Evolutionary conservation across 2,797 vertebrate genomes (phyloP), one percentile per base, ranked within the genome.

Genomic region (Salmo trutta): DNA sequence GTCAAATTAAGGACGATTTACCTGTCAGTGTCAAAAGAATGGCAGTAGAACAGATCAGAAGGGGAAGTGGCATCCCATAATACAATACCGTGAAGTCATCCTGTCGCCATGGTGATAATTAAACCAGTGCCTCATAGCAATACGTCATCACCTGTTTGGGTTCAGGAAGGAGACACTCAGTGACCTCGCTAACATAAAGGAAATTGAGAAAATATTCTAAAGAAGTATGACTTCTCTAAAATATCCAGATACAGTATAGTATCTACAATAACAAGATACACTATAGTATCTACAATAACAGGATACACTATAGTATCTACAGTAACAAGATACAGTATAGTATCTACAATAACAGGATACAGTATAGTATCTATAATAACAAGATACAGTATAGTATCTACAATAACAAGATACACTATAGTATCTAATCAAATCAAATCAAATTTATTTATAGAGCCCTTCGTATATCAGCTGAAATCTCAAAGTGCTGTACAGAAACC

Each of bases 1-100:
- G 72, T 88, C 78, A 80, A 77, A 79, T 86, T 76, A 79, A 70
- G 84, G 69, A 51, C 62, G 75, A 80, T 79, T 75, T 74, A 81
- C 68, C 41, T 73, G 79, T 87, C 84, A 76, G 33, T 69, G 81
- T 71, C 72, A 78, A 76, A 36, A 82, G 74, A 80, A 36, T n/a
- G 79, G 54, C 71, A 59, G 7, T 33, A 36, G 53, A 29, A 72
- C 54, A 68, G 69, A 81, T 75, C 31, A 73, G 73, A 19, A 76
- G 56, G 7, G 47, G 27, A 14, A n/a, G 29, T 54, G 59, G 47
- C 62, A 27, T 56, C 47, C 12, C 41, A 41, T 53, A 66, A 31
- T 52, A 29, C 56, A 66, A 31, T 52, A 29, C 56, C 0, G 24
- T n/a, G 27, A 65, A 53, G 70, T 77, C 17, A 53, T 24, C 36